Base-by-base conservation (phyloP, 2,888 invertebrate genomes). In the Agapostemon virescens region DNA sequence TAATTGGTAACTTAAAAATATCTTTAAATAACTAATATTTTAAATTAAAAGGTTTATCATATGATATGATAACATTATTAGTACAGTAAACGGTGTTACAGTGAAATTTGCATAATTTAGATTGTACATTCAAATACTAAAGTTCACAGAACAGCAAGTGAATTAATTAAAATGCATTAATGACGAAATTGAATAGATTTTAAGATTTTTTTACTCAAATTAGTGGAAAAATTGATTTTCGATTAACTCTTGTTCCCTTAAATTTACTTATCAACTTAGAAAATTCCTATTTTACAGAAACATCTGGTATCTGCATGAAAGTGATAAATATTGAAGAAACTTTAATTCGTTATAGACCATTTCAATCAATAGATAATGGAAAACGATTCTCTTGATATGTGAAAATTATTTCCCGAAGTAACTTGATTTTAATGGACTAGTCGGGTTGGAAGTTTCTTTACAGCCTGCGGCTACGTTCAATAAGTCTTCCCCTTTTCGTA, bases 381-480 rank as follows among this genome's bases (percentile, higher is more conserved):
- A 13, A 17, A 20, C 23, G 42, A 75, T 69, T 40, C 17, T 64
- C 26, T 64, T 61, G 77, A 86, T 85, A 81, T 70, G 86, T 83
- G 82, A 86, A 86, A 86, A 87, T 86, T 85, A 86, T 86, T 85
- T 85, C 85, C 83, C 73, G 64, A 72, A 69, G 72, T 83, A 85
- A 84, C 85, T 88, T 84, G 82, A 85, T 87, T 86, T 86, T 87
- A 87, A 88, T 83, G 83, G 85, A 84, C 69, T 80, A 81, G 73
- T 76, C 81, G 74, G 81, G 75, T 81, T 76, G 77, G 74, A 86
- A 87, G 83, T 86, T 87, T 83, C 77, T 84, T 83, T 76, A 70
- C 78, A 74, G 78, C 84, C 86, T 73, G 71, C 72, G 87, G 88
- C 84, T 79, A 81, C 85, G 85, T 82, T 88, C 85, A 78, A 87